Conservation (phyloP, 1,140 invertebrate genomes). For the Lepidotrigona ventralis region DNA sequence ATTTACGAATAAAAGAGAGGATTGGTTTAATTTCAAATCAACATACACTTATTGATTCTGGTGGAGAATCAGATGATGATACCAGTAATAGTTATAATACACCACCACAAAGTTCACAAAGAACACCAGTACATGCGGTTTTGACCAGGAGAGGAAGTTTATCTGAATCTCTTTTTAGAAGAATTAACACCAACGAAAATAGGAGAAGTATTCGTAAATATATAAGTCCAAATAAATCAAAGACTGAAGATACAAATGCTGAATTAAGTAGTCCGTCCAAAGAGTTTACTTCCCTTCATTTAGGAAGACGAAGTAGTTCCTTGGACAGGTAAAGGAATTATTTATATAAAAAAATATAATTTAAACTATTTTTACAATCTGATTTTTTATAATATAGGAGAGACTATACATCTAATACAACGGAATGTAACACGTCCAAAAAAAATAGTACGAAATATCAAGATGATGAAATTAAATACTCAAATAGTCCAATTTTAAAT, state of each 20-base stretch:
- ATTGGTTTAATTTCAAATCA: constrained; percentile 57
- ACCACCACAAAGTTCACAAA: constrained; percentile 69
- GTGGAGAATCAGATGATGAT: constrained; percentile 69
- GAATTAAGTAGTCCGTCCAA: constrained; percentile 70
- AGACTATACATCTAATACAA: constrained; percentile 66
- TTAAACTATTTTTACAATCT: not conserved
- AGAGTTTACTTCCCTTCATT: constrained; percentile 60
- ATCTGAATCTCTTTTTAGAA: constrained; percentile 68
- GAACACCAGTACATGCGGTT: constrained; percentile 65
- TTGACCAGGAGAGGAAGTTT: constrained; percentile 67
- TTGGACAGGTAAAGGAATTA: constrained; percentile 61
- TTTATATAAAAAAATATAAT: constrained; percentile 23
- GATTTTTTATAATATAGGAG: constrained; percentile 44
- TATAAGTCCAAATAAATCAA: constrained; percentile 60
- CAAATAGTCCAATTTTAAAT: constrained; percentile 69
- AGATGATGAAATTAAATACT: constrained; percentile 63
- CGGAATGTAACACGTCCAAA: constrained; percentile 71
- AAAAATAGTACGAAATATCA: constrained; percentile 63
- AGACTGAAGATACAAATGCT: constrained; percentile 58
- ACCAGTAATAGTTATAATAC: constrained; percentile 71
- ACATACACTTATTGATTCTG: constrained; percentile 66
- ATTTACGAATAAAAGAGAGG: constrained; percentile 84
- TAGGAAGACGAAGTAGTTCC: constrained; percentile 68
- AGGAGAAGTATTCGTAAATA: constrained; percentile 69
- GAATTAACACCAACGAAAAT: constrained; percentile 63